Evolutionary conservation across 2,888 invertebrate genomes (phyloP), one percentile per base, ranked within the genome.

Genomic region (Uloborus plumipes): DNA sequence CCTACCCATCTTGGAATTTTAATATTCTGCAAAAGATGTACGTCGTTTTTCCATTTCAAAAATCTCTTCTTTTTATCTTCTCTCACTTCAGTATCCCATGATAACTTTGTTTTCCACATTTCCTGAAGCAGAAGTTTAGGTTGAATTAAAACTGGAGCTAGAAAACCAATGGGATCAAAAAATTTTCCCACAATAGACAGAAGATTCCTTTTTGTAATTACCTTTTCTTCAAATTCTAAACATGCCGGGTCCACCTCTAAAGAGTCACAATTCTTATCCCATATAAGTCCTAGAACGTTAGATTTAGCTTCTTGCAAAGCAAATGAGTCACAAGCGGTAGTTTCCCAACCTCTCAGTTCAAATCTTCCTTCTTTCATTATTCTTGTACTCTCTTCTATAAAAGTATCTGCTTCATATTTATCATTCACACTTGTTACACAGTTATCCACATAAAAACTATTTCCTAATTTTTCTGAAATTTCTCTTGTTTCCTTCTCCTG

Each of bases 331-430:
- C 20, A 13, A 22, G 58, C 20, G 18, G 74, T 22, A 39, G 15
- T 39, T 67, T 49, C 67, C 69, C 39, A 76, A 0, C 58, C 66
- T 58, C 58, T 73, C 6, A 74, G 49, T 26, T 74, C 58, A 55
- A 74, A 74, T 16, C 20, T 65, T 6, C 65, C 49, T 50, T 53
- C 15, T 49, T 72, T 72, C 72, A 64, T 72, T 26, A 72, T 13
- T 20, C 66, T n/a, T n/a, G n/a, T n/a, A n/a, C n/a, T 39, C 18
- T 22, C 59, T 22, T 66, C 58, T n/a, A 75, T 18, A n/a, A 75
- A 75, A n/a, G 14, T 66, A 18, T 59, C 18, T n/a, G 51, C 31
- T 26, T 75, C 49, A 14, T n/a, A 13, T 31, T 22, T 18, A 31
- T 51, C 20, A 13, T 69, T n/a, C 39, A 76, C 51, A 51, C 77